These are phyloP conservation scores for Bryconaethiops microstoma DNA, from an alignment of 2,797 vertebrate genomes.

Conservation along the genomic window DNA sequence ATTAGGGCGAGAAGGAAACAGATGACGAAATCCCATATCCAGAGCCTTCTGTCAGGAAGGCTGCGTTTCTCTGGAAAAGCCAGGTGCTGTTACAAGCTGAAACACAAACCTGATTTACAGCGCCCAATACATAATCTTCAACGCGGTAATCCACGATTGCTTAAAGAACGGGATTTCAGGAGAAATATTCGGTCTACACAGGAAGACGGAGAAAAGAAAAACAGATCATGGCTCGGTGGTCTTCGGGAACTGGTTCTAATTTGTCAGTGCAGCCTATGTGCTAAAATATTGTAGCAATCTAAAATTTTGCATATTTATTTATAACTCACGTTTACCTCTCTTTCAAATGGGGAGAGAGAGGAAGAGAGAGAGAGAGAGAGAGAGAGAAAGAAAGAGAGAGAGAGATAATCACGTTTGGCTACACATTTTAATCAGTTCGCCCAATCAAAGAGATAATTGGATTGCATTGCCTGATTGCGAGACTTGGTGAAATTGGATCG, in stretches of 20 bases:
- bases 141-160: conserved; percentile 2
- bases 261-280: background rate
- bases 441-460: conserved; percentile 69
- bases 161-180: background rate
- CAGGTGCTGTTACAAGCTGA: conserved; percentile 47
- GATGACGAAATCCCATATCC: conserved; percentile 46
- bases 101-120: conserved; percentile 38
- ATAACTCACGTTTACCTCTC: conserved; percentile 49
- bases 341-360: conserved; percentile 19
- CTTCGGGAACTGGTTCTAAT: background rate
- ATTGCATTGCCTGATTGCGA: conserved; percentile 67
- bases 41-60: conserved; percentile 37
- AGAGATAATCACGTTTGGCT: conserved; percentile 65
- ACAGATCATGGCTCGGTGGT: background rate
- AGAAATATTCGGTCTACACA: background rate
- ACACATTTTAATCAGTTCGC: conserved; percentile 68
- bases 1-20: conserved; percentile 51
- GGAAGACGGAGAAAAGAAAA: background rate
- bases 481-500: conserved; percentile 64
- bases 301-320: conserved; percentile 53
- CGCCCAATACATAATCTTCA: conserved; percentile 16
- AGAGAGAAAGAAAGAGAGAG: conserved; percentile 44
- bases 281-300: conserved; percentile 7
- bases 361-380: conserved; percentile 11
- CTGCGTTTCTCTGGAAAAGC: conserved; percentile 29